Percentiles rank a stretch among this genome's conserved stretches.
These are phyloP conservation scores for Maniola hyperantus DNA, from an alignment of 2,888 invertebrate genomes.

Conservation along the genomic window DNA sequence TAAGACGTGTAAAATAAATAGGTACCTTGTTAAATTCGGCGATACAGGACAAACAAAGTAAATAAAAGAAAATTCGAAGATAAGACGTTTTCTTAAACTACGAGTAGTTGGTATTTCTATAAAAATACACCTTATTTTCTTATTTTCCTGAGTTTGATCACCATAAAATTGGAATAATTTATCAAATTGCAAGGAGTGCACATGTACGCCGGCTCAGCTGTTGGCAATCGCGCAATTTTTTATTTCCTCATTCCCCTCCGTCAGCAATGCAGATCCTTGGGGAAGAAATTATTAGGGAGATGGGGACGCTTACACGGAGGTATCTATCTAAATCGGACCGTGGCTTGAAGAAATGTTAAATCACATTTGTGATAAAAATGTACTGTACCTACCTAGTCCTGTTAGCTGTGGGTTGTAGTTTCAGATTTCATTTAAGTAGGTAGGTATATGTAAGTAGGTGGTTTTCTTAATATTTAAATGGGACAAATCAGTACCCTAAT, in stretches of 20 bases:
- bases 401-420: not conserved
- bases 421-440: no score
- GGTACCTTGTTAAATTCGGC: no score
- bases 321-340: conserved; percentile 54
- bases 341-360: conserved; percentile 45
- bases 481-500: no score
- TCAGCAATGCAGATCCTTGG: conserved; percentile 62
- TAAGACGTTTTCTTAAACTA: no score
- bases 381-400: no score
- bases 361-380: conserved; percentile 34
- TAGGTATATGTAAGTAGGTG: no score
- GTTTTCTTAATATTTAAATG: no score
- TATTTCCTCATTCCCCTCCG: conserved; percentile 59
- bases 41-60: no score
- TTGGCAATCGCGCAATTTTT: conserved; percentile 69
- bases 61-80: no score
- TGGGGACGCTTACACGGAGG: conserved; percentile 38
- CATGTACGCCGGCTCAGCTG: conserved; percentile 73
- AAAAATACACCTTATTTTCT: not conserved
- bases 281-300: conserved; percentile 63
- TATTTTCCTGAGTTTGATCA: conserved; percentile 56
- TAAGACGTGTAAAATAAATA: no score
- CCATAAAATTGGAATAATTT: conserved; percentile 72
- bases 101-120: no score
- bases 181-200: conserved; percentile 74